Evolutionary conservation across 2,888 invertebrate genomes (phyloP), one percentile per base, ranked within the genome.

Genomic region (Diarsia dahlii): DNA sequence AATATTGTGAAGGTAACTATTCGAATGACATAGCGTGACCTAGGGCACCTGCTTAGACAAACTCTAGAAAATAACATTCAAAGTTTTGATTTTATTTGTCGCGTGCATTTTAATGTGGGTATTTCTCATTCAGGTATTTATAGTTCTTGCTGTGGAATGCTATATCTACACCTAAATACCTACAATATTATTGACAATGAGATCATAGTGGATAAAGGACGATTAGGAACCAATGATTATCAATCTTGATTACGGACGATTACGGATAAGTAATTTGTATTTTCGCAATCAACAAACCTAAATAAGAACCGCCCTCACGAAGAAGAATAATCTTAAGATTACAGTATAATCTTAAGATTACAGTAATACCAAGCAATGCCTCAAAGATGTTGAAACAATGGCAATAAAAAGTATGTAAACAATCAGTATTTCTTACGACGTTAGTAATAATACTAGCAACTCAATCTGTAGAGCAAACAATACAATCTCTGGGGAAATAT

Each of bases 21-120:
- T 73, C 50, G 20, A 58, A 34, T 84, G 83, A 45, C 74, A 64
- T 84, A 82, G 86, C 84, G 86, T 84, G 84, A 82, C 79, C 60
- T 67, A 82, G 68, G 67, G 60, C 60, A 81, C 63, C 77, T 58
- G 45, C 65, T 69, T 23, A 74, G 18, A 74, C 62, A 64, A 81
- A 65, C 64, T 81, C 60, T 78, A 62, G 65, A 78, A 82, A 68
- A 28, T 69, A 46, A 70, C 64, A 78, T 78, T 75, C 58, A 73
- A 81, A 84, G 52, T 74, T 78, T 72, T 70, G 67, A n/a, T 70
- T 72, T 60, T 60, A 70, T 74, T 78, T 82, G 60, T 85, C 66
- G 80, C 76, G 75, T 85, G 85, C 82, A 74, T 15, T 75, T 71
- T 71, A 54, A 66, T 66, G 58, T 13, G 23, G 10, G 20, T 72